These are phyloP conservation scores for Zaprionus bogoriensis DNA, from an alignment of 2,888 invertebrate species.

Conservation along the genomic window DNA sequence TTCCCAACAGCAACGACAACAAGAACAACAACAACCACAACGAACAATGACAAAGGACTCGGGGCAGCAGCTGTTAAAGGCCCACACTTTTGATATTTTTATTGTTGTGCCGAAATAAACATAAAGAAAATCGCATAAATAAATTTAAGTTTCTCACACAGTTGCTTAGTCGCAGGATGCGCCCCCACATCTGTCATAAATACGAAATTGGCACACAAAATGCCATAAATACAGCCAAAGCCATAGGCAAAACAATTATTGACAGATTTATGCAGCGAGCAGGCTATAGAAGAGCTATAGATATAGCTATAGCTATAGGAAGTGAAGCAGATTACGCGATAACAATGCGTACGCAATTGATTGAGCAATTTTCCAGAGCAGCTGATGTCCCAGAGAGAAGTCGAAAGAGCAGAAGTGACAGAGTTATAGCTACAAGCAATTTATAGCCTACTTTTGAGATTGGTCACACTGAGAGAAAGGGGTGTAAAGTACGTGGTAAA, in stretches of 20 bases:
- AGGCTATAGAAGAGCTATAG: constrained; percentile 35
- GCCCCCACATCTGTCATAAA: constrained; percentile 52
- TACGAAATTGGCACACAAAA: constrained; percentile 45
- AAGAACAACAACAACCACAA: constrained; percentile 44
- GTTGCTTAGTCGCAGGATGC: not conserved
- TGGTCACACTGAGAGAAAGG: constrained; percentile 17
- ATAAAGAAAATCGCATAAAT: constrained; percentile 71
- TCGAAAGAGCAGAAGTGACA: not conserved
- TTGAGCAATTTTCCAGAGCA: constrained; percentile 11
- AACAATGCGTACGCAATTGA: constrained; percentile 15
- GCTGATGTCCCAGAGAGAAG: not conserved
- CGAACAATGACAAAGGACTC: constrained; percentile 62
- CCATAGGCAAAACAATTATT: constrained; percentile 63
- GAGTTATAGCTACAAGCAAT: constrained; percentile 10
- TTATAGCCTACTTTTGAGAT: constrained; percentile 24
- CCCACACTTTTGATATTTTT: constrained; percentile 69
- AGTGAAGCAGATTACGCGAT: constrained; percentile 1
- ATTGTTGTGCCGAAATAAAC: constrained; percentile 71
- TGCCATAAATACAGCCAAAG: constrained; percentile 61
- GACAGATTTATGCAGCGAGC: constrained; percentile 68
- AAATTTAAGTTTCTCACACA: constrained; percentile 60
- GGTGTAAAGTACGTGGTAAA: not conserved
- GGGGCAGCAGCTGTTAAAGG: constrained; percentile 6
- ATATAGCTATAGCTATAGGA: constrained; percentile 22
- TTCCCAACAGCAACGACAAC: constrained; percentile 52